phyloP scores from a whole-genome alignment of 2,113 vertebrate species.

The Zapornia atra region DNA sequence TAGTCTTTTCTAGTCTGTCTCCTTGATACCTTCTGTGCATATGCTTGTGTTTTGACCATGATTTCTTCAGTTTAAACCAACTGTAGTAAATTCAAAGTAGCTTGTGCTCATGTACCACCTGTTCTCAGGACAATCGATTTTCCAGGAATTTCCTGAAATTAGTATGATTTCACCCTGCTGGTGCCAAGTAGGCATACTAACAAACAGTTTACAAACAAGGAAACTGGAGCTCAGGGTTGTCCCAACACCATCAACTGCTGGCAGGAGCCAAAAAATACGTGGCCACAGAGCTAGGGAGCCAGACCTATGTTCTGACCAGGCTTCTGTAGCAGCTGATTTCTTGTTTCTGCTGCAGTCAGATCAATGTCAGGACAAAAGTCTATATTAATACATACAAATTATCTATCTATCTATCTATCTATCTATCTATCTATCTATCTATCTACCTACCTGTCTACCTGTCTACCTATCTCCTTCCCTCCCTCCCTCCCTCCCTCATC shows the following conservation, averaged over 20 bases:
- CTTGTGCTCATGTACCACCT: slow-evolving; percentile 14
- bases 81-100: slow-evolving; percentile 13
- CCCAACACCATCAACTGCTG: not conserved
- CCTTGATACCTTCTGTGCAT: not conserved
- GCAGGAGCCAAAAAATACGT: not conserved
- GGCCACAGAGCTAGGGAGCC: not conserved
- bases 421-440: not conserved
- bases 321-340: not conserved
- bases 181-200: not conserved
- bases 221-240: not conserved
- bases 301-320: not conserved
- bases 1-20: not conserved
- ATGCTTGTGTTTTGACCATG: not conserved
- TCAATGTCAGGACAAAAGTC: not conserved
- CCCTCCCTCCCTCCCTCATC: not conserved
- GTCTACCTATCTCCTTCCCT: not conserved
- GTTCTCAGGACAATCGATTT: slow-evolving; percentile 44
- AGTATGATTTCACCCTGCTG: not conserved
- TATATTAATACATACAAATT: not conserved
- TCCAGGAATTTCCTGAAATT: slow-evolving; percentile 50
- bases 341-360: not conserved
- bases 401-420: not conserved
- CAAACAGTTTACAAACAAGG: slow-evolving; percentile 10
- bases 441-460: no score
- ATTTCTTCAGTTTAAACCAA: not conserved